Base-by-base conservation (phyloP, 2,888 invertebrate species). In the Hetaerina titia region DNA sequence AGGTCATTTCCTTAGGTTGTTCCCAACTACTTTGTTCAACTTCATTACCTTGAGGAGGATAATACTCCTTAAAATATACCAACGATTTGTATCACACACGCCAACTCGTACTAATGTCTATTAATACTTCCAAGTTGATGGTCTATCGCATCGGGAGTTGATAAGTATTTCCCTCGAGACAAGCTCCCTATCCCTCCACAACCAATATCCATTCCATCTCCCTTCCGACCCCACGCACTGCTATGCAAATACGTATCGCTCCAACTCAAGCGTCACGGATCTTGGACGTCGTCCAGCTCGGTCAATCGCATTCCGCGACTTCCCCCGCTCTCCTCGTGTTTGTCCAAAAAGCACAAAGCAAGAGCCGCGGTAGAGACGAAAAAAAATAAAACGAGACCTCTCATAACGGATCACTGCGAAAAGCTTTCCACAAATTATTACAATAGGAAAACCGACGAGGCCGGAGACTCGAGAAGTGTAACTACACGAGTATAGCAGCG, bases 261-360 rank as follows among this genome's bases (percentile, higher is more conserved):
- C 81, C 31, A 11, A 9, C 11, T 69, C 69, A 0, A 8, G 22
- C 19, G 69, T 7, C 6, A 19, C 69, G n/a, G 69, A 31, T 31
- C 1, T 81, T 81, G 81, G 81, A 81, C 25, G 81, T 15, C 81
- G 31, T 81, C 81, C 81, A 81, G 81, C 31, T 81, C 81, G 81
- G 81, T 81, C 81, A 81, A 81, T 81, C 81, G 81, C 31, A 81
- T 81, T 81, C 81, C 81, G 13, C 81, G 81, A 81, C 81, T 81
- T 81, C 81, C 81, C 81, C 2, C 81, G 31, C 31, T 31, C 81
- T 22, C 25, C 25, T 11, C 25, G 5, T 25, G 81, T 81, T 81
- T 31, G 81, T 11, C 81, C 25, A 81, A 81, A 81, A 81, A 81
- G 22, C 13, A 81, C 31, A 11, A 31, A 81, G 9, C 2, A 13